Base-by-base conservation (phyloP, 2,113 vertebrate species). In the Falco punctatus region DNA sequence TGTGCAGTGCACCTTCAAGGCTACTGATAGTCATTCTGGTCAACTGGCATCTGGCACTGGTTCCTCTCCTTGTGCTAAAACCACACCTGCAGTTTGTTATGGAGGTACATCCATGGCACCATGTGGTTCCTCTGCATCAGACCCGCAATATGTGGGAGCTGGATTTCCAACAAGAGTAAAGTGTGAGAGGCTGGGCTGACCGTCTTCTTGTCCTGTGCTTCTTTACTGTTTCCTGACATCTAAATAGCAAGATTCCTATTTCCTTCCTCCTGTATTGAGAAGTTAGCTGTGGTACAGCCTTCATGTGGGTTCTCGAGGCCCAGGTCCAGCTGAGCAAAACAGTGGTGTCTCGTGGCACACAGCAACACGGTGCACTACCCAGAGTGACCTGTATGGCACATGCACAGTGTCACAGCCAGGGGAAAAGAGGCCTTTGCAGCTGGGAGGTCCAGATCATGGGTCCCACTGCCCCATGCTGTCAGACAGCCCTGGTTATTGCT, bases 101-200 rank as follows among this genome's bases (percentile, higher is more conserved):
- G 48, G 14, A 84, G 18, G 12, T 65, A 12, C 9, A 23, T 66
- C 38, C 11, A 7, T 5, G 10, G 72, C 18, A 85, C 14, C 14
- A 6, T 5, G 65, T 49, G 20, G 11, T 30, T 86, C 42, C 52
- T 77, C 46, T 35, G 24, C 52, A 72, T 38, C 42, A 49, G 40
- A 72, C 88, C 26, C 0, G 0, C 52, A 75, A 2, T 24, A 28
- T 0, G 0, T 84, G 15, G 21, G 28, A 73, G 12, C 3, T 54
- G 16, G 21, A 48, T 82, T 81, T 88, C 58, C 44, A 71, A 26
- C 13, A 55, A 21, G 15, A 66, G 55, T 48, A 38, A 74, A 80
- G 13, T 6, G 5, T n/a, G 52, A 55, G 11, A 13, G 26, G 3
- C 10, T 11, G 5, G 20, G 10, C 11, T 83, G 62, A 27, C 32